Base-by-base conservation (phyloP, 2,888 invertebrate genomes). In the Diabrotica balteata region DNA sequence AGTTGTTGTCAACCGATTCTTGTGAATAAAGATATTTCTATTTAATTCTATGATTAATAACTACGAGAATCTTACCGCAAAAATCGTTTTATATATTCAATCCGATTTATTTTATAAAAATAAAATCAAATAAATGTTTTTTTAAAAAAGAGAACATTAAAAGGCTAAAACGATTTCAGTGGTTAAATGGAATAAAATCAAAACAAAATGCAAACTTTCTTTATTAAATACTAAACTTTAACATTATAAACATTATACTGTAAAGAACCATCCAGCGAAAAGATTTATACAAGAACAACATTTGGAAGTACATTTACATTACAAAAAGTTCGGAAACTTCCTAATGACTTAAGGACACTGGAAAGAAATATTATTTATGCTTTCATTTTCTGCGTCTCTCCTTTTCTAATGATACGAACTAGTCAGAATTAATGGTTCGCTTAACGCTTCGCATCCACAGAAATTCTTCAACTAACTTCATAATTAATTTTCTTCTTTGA, bases 401-500 rank as follows among this genome's bases (percentile, higher is more conserved):
- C 11, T n/a, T 8, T 47, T 17, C 42, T 61, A 47, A 46, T 53
- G 61, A 57, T 51, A 45, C 45, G 22, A 17, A 63, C 49, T 58
- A 32, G 57, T 63, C 51, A 63, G 57, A 63, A 63, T 63, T 57
- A 57, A 63, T 63, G 57, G 51, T 43, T 50, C 57, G 51, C 45
- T 9, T 57, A 57, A 57, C 45, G 53, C 42, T 61, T 47, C n/a
- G 46, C 52, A 51, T 44, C 49, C 8, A 53, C 22, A 61, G 10
- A 9, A 47, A 61, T 61, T 61, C 52, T 61, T 52, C 52, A 22
- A 32, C 22, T 32, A 7, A 65, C 54, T 70, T 59, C 22, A 53
- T 63, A 64, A 66, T 72, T 63, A 72, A 67, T 65, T 67, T 66
- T 67, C 72, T 62, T 62, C 70, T 47, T 53, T 59, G 17, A 69